These are phyloP conservation scores for Drosophila eugracilis DNA, from an alignment of 1,140 invertebrate species.

Conservation along the genomic window DNA sequence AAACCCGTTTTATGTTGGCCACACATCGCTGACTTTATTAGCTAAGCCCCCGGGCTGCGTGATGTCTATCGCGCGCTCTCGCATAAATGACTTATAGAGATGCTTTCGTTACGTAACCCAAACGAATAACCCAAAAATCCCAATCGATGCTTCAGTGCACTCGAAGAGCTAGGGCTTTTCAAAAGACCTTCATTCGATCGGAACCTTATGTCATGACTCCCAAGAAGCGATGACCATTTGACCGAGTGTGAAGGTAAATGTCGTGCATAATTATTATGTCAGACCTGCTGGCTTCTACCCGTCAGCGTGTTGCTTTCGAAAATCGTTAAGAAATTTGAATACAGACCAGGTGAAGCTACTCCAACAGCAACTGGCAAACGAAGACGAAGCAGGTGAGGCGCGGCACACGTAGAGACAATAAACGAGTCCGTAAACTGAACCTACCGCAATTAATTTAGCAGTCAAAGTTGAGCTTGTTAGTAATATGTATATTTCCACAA, in stretches of 20 bases:
- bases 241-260: conserved; percentile 62
- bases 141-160: conserved; percentile 60
- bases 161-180: conserved; percentile 17
- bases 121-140: conserved; percentile 60
- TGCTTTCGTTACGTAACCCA: conserved; percentile 50
- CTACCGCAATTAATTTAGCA: conserved; percentile 66
- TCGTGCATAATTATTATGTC: conserved; percentile 81
- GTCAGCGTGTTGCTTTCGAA: conserved; percentile 56
- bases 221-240: conserved; percentile 32
- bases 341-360: conserved; percentile 18
- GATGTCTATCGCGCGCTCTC: conserved; percentile 27
- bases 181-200: conserved; percentile 21
- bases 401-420: conserved; percentile 43
- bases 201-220: conserved; percentile 60
- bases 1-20: conserved; percentile 66
- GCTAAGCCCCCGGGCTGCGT: conserved; percentile 42
- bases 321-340: conserved; percentile 54
- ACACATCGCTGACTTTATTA: conserved; percentile 63
- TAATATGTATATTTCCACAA: neutral
- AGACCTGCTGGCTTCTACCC: conserved; percentile 50
- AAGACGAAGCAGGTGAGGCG: conserved; percentile 22
- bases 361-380: conserved; percentile 27
- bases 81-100: conserved; percentile 4
- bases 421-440: conserved; percentile 58
- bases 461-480: conserved; percentile 21